A percentile compares a stretch with the other conserved stretches of the same genome.
phyloP scores from a whole-genome alignment of 92 coral and sea anemone species.

The Siderastrea siderea region DNA sequence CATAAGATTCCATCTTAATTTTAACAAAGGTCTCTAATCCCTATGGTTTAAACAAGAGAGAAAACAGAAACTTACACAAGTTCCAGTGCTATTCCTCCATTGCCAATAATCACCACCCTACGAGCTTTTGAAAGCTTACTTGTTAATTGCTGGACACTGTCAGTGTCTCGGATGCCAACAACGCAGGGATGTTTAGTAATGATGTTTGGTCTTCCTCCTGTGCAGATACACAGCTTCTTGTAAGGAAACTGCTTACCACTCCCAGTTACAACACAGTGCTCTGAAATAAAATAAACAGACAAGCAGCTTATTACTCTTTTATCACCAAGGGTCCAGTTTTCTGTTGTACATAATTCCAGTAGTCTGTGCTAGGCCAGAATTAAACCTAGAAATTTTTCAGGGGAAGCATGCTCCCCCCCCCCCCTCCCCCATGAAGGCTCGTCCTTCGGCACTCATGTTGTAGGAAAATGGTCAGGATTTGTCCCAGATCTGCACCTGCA shows the following conservation, averaged over 20 bases:
- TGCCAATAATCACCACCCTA: constrained; percentile 90
- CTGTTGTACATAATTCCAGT: no score
- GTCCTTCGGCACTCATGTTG: no score
- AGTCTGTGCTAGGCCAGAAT: no score
- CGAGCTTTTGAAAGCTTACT: constrained; percentile 78
- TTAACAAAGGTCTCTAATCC: no score
- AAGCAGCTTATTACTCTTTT: no score
- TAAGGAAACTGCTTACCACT: constrained; percentile 67
- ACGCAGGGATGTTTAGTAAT: constrained; percentile 75
- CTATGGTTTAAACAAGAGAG: not conserved
- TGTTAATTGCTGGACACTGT: constrained; percentile 82
- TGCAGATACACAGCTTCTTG: constrained; percentile 92
- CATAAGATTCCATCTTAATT: no score
- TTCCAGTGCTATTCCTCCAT: constrained; percentile 98
- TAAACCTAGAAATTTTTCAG: no score
- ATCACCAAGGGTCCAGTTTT: no score
- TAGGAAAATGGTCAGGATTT: no score
- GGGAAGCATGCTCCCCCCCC: no score
- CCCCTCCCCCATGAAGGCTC: no score
- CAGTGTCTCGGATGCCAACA: constrained; percentile 91
- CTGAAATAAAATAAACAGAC: constrained; percentile 44
- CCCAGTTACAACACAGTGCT: constrained; percentile 76
- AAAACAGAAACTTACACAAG: constrained; percentile 81
- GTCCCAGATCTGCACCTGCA: no score
- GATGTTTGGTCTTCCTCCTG: constrained; percentile 93